Evolutionary conservation across 2,888 invertebrate genomes (phyloP).

Genomic region (Bhutanitis thaidina): DNA sequence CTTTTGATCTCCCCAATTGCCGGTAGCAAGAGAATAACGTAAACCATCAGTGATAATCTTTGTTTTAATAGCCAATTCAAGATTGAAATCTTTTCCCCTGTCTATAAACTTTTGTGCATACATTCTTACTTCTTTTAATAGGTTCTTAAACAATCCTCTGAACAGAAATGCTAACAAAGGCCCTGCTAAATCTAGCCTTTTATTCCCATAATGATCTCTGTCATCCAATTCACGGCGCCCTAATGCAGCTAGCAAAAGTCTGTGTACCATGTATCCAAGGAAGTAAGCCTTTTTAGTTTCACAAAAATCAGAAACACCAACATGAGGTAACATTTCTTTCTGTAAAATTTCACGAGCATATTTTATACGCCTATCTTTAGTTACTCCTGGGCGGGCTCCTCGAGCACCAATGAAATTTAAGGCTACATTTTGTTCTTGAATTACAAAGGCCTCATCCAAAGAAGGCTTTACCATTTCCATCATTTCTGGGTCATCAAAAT

Average conservation of each 20-base stretch:
- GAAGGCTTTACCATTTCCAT: conserved; percentile 99
- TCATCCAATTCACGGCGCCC: conserved; percentile 99
- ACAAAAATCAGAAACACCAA: conserved; percentile 99
- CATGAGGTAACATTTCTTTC: conserved; percentile 99
- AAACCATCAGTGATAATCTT: conserved; percentile 99
- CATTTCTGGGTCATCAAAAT: conserved; percentile 99
- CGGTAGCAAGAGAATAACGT: conserved; percentile 98
- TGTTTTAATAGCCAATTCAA: conserved; percentile 97
- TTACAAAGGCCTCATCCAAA: conserved; percentile 99
- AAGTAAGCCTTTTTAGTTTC: conserved; percentile 99
- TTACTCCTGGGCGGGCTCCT: conserved; percentile 98
- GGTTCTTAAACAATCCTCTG: conserved; percentile 96
- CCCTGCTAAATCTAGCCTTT: conserved; percentile 97
- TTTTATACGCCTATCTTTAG: conserved; percentile 99
- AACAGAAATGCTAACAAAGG: conserved; percentile 98
- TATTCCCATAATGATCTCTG: conserved; percentile 99
- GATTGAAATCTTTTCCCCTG: conserved; percentile 98
- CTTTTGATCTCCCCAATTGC: conserved; percentile 99
- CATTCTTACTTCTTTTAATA: conserved; percentile 98
- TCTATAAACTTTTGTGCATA: conserved; percentile 99
- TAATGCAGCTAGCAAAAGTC: conserved; percentile 94
- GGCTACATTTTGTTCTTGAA: conserved; percentile 99
- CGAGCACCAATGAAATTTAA: conserved; percentile 99
- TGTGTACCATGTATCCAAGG: conserved; percentile 99
- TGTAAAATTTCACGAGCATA: conserved; percentile 99